A percentile compares a stretch with the other conserved stretches of the same genome.
Conservation (phyloP, 2,888 invertebrate genomes). For the Napeogenes inachia region DNA sequence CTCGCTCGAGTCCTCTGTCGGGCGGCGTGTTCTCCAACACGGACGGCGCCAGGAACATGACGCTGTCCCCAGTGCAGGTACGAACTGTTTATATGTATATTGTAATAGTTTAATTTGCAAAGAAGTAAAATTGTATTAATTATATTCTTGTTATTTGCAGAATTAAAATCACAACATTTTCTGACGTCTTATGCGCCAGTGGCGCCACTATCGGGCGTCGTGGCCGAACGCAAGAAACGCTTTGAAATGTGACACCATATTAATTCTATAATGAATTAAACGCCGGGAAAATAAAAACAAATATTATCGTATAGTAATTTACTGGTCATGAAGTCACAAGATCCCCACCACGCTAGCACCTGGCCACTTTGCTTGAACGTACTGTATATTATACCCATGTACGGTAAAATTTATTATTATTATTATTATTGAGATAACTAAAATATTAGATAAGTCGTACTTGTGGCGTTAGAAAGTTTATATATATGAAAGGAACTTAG, state of each 20-base stretch:
- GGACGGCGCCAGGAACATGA: slow-evolving; percentile 80
- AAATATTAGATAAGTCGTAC: no score
- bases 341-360: slow-evolving; percentile 69
- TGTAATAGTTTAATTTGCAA: neutral
- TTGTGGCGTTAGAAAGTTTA: no score
- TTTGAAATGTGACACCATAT: slow-evolving; percentile 64
- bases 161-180: slow-evolving; percentile 63
- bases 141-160: slow-evolving; percentile 41
- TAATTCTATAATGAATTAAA: slow-evolving; percentile 4
- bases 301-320: slow-evolving; percentile 12
- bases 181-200: slow-evolving; percentile 57
- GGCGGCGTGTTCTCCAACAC: slow-evolving; percentile 70
- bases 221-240: slow-evolving; percentile 84
- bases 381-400: neutral
- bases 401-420: neutral
- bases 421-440: neutral
- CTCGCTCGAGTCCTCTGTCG: slow-evolving; percentile 58
- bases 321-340: slow-evolving; percentile 20
- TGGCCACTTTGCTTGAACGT: slow-evolving; percentile 56
- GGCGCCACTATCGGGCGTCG: slow-evolving; percentile 82
- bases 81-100: neutral
- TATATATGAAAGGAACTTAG: neutral
- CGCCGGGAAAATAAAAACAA: slow-evolving; percentile 6
- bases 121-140: neutral
- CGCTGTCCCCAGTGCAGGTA: slow-evolving; percentile 84